phyloP scores from a whole-genome alignment of 2,888 invertebrate species.

The Heterodera filipjevi region DNA sequence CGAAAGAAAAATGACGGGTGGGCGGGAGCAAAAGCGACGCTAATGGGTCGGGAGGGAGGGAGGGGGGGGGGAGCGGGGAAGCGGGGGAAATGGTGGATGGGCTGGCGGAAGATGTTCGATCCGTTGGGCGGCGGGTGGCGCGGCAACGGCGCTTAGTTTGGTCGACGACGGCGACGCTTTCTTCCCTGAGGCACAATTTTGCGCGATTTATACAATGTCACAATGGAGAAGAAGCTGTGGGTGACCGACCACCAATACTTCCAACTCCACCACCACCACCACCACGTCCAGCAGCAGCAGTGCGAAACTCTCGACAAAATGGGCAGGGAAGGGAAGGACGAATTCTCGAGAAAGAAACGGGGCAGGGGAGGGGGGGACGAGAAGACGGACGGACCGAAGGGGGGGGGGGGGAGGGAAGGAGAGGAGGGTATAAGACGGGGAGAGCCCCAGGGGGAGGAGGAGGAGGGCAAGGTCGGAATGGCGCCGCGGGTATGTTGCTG shows the following conservation, averaged over 20 bases:
- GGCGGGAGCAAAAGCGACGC: not conserved
- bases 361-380: not conserved
- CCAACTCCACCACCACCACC: too few relatives aligned
- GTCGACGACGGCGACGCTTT: not conserved
- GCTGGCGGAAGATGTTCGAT: slow-evolving; percentile 3
- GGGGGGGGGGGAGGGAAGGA: not conserved
- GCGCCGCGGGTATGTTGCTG: not conserved
- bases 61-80: not conserved
- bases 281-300: too few relatives aligned
- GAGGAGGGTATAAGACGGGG: not conserved
- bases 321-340: slow-evolving; percentile 1
- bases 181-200: not conserved
- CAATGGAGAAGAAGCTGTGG: not conserved
- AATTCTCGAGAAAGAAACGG: not conserved
- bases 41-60: not conserved
- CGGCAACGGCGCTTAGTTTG: too few relatives aligned
- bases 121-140: not conserved
- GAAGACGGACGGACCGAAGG: not conserved
- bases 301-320: not conserved
- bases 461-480: slow-evolving; percentile 10
- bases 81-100: not conserved
- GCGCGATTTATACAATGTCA: not conserved
- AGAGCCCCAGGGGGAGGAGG: not conserved
- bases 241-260: too few relatives aligned
- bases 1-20: not conserved